Evolutionary conservation across 1,140 invertebrate genomes (phyloP), one percentile per base, ranked within the genome.

Genomic region (Campodea augens): DNA sequence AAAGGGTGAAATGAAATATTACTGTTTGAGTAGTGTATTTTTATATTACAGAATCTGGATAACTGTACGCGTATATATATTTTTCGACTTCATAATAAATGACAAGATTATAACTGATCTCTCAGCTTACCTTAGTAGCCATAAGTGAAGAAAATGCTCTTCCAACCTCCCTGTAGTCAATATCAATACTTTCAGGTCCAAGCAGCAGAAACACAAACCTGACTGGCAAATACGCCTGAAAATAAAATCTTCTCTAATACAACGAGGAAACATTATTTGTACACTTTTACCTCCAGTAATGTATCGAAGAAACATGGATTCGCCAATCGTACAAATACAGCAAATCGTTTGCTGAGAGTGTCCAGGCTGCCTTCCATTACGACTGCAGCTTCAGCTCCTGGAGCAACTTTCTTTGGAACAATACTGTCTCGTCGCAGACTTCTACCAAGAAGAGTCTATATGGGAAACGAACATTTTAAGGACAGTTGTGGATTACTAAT

Each of bases 121-220:
- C 27, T 32, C 27, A 15, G 15, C 7, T 60, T 55, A 76, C 73
- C 52, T 77, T 74, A 60, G 95, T 93, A 3, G 89, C 82, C 90
- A 97, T 95, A 4, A 98, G 69, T 0, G 93, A 96, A 7, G 89
- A 86, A 47, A 97, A 91, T 3, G 88, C 89, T 38, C 92, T 72
- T 59, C 92, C 92, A 48, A 97, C 81, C 69, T 97, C 91, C 63
- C 95, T 89, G 62, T 93, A 96, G 59, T 95, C 88, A 47, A 93
- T 68, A 46, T 84, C 81, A 4, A 75, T 72, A 44, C 75, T 73
- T n/a, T 69, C 70, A 0, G 92, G 91, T 0, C 91, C 91, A 41
- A 97, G 64, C 1, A 96, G 66, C 12, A 93, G 78, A 57, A 96
- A 96, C 64, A 98, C 73, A 57, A 97, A 97, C 37, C 91, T 69